These are phyloP conservation scores for Drosophila nebulosa DNA, from an alignment of 1,140 invertebrate species.

Conservation along the genomic window DNA sequence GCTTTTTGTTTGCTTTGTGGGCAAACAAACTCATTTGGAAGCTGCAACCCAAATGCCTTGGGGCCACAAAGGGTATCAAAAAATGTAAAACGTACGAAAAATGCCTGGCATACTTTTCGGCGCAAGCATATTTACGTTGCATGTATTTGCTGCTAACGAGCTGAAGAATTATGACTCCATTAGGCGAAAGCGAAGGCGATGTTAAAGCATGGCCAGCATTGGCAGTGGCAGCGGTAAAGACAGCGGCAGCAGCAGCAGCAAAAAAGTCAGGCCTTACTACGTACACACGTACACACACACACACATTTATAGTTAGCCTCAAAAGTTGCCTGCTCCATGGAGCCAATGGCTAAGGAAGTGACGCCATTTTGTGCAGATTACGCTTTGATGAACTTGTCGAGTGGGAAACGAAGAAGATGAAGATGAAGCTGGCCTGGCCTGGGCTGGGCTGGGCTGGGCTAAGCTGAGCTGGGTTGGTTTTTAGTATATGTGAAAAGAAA, in stretches of 20 bases:
- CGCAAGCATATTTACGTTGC: conserved; percentile 70
- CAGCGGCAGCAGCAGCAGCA: background rate
- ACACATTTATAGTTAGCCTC: conserved; percentile 58
- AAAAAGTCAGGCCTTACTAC: background rate
- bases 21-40: background rate
- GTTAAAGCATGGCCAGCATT: background rate
- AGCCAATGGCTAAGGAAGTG: conserved; percentile 52
- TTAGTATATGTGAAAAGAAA: too few species aligned
- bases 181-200: conserved; percentile 28
- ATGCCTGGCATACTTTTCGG: conserved; percentile 64
- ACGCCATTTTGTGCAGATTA: conserved; percentile 77
- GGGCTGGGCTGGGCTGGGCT: too few species aligned
- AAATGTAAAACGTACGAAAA: conserved; percentile 60
- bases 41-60: conserved; percentile 1
- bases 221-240: too few species aligned
- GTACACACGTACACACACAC: background rate
- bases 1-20: background rate
- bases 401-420: conserved; percentile 1
- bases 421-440: background rate
- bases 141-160: conserved; percentile 74
- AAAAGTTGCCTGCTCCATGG: conserved; percentile 41
- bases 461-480: too few species aligned
- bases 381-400: conserved; percentile 69
- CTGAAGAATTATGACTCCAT: conserved; percentile 78
- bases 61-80: conserved; percentile 35